phyloP scores from a whole-genome alignment of 1,140 invertebrate species.

The Temnothorax longispinosus region DNA sequence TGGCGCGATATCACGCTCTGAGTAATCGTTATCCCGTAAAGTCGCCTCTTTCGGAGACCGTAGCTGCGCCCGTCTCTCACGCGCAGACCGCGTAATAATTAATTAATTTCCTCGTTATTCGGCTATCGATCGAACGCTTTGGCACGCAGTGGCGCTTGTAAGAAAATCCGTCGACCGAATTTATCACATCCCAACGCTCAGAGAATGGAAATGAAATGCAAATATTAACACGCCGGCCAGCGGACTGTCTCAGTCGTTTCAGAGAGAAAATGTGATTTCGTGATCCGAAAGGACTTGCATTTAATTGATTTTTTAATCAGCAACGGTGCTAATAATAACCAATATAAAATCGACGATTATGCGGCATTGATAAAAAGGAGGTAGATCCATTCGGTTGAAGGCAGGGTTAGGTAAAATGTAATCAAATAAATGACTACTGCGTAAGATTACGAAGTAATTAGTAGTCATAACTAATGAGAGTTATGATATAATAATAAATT shows the following conservation, averaged over 20 bases:
- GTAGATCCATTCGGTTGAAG: not conserved
- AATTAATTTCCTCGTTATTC: conserved; percentile 58
- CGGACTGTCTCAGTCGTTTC: conserved; percentile 8
- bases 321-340: not conserved
- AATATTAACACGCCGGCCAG: conserved; percentile 25
- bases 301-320: conserved; percentile 53
- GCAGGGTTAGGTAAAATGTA: not conserved
- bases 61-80: conserved; percentile 44
- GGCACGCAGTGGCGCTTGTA: conserved; percentile 46
- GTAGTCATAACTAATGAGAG: not conserved
- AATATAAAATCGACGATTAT: not conserved
- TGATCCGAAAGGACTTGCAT: conserved; percentile 16
- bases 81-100: conserved; percentile 60
- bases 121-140: conserved; percentile 48
- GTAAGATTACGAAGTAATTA: not conserved
- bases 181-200: not conserved
- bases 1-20: conserved; percentile 14
- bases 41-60: conserved; percentile 50
- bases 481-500: not conserved
- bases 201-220: conserved; percentile 49
- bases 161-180: conserved; percentile 39
- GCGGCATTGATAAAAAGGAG: not conserved
- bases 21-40: conserved; percentile 45
- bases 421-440: not conserved
- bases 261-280: conserved; percentile 21